These are phyloP conservation scores for cat (Felis catus) DNA, from an alignment of 2,113 vertebrate species.

Conservation along the genomic window DNA sequence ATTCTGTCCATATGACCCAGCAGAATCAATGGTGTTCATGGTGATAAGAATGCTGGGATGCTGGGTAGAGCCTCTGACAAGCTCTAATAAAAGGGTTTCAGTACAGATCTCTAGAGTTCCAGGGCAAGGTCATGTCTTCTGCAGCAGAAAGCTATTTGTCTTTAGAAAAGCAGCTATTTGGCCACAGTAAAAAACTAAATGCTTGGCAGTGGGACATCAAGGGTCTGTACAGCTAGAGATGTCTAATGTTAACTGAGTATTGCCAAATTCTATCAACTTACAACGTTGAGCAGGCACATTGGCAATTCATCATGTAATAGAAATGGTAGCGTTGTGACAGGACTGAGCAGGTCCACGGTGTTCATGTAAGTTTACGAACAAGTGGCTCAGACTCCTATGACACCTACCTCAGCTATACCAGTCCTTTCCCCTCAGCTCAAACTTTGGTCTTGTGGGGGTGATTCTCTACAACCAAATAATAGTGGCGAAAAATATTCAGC, in stretches of 20 bases:
- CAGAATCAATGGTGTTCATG: not conserved
- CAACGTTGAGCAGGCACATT: not conserved
- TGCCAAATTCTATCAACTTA: not conserved
- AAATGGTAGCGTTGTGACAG: not conserved
- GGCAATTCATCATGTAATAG: not conserved
- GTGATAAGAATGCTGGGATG: not conserved
- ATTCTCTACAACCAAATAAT: not conserved
- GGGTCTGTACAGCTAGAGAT: not conserved
- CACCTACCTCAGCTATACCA: not conserved
- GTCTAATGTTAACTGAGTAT: not conserved
- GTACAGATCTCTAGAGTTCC: not conserved
- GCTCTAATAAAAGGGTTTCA: not conserved
- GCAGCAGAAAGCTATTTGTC: not conserved
- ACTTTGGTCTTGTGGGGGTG: not conserved
- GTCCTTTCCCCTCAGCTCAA: not conserved
- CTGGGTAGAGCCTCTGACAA: not conserved
- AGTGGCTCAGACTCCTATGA: not conserved
- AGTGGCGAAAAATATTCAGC: not conserved
- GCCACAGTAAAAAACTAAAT: not conserved
- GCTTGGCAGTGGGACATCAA: not conserved
- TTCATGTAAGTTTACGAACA: not conserved
- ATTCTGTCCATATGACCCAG: not conserved
- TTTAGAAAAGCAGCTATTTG: constrained; percentile 5
- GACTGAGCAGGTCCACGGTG: not conserved
- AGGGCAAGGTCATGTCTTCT: not conserved